Base-by-base conservation (phyloP, 2,797 vertebrate species). In the Diplodus sargus region DNA sequence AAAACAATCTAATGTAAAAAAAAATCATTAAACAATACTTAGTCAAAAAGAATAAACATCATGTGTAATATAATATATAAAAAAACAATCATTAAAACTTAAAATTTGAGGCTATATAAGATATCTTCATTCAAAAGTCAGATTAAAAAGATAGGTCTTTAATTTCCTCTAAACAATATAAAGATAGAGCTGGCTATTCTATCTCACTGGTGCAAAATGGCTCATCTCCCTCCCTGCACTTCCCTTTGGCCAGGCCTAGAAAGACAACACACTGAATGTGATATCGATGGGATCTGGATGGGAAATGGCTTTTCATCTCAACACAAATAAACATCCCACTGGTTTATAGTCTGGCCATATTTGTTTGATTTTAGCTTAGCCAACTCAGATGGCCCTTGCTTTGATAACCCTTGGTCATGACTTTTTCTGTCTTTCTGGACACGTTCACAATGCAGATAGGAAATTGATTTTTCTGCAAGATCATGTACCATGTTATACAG, bases 241-340 rank as follows among this genome's bases (percentile, higher is more conserved):
- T 66, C 62, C 69, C 48, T 14, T 72, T 30, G 39, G 52, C 49
- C 20, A 10, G 39, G 23, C 22, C 56, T 69, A 34, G 48, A 76
- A 76, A 79, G 51, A 78, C 74, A 84, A 78, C 78, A 74, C 63
- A 23, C 51, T 51, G 52, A 77, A 74, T 77, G 56, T 39, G 67
- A 64, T 75, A 53, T 74, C 63, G 74, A 81, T 82, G 67, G 63
- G 56, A 84, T 83, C 72, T 73, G 69, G 85, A 82, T 80, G 86
- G 84, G 84, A 88, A 90, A 78, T 57, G 22, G 48, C 59, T 83
- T 85, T 86, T 76, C 48, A 74, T 82, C 76, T 81, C 67, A 65
- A 72, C 43, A 79, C 54, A 91, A 90, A 92, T 84, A 91, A 93
- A 91, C 84, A 83, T 70, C 82, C 84, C 25, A 18, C 52, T 79